Base-by-base conservation (phyloP, 1,140 invertebrate genomes). In the Macrocentrus cingulum region DNA sequence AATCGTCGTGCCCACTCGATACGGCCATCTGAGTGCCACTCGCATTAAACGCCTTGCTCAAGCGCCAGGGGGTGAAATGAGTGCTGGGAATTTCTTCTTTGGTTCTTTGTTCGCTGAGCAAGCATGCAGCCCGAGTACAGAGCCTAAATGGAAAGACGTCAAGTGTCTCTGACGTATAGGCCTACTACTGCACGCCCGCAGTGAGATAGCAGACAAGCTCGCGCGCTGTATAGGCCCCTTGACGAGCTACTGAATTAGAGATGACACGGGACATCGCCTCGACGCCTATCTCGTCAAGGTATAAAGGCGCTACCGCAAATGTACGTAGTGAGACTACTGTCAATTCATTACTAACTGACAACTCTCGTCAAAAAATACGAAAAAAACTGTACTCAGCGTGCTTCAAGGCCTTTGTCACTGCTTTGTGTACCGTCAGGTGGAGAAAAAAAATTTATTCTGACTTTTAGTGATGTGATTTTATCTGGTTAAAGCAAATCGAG, bases 241-340 rank as follows among this genome's bases (percentile, higher is more conserved):
- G 66, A 72, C 55, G 65, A 74, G 69, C 49, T 55, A 68, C 59
- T 75, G 72, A 76, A 76, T 76, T 76, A 77, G 71, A 70, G 62
- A 75, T 68, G 64, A 67, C 61, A 44, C 41, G 53, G 61, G 65
- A 66, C 56, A 64, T 62, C 29, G 50, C 48, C 41, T 41, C 39
- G 50, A 42, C 18, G 48, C 53, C 48, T 23, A 50, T 50, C 29
- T 5, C 16, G 15, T 37, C 29, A 4, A n/a, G 18, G 15, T 60
- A 29, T 45, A 52, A 52, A 46, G 29, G 49, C 22, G 23, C 25
- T 44, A 20, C 19, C 37, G 16, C 6, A 48, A 36, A 49, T 37
- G 48, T 56, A 41, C 22, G 0, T 34, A 29, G 16, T 25, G 1
- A 25, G 15, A 29, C 20, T 18, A 51, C 49, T 36, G 11, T 37